Base-by-base conservation (phyloP, 2,888 invertebrate genomes). In the Lampropteryx suffumata region DNA sequence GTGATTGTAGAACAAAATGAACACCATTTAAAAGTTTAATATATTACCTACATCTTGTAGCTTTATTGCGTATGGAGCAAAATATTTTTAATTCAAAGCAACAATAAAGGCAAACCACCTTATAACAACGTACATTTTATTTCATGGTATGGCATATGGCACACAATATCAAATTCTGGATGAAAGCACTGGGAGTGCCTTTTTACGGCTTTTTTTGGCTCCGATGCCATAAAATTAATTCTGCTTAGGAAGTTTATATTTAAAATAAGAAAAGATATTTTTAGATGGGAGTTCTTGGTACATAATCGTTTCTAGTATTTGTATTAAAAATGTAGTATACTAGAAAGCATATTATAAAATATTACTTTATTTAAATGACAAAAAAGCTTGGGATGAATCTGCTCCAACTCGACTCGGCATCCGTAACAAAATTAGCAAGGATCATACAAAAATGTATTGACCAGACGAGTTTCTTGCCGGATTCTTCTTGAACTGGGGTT, bases 121-220 rank as follows among this genome's bases (percentile, higher is more conserved):
- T 12, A 10, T 11, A 36, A 30, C 35, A 39, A 42, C 32, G 32
- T 42, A 32, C 36, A 33, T 41, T 36, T 37, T 45, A 32, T 42
- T 39, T 41, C 32, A 28, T 42, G 26, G 46, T 42, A 28, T 17
- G 32, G 42, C 42, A 33, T 30, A 35, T 50, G 44, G 39, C 35
- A 50, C 35, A 46, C 46, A 47, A 52, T 47, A 43, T 52, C 34
- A 47, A 42, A 43, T 42, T 47, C 42, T 24, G 37, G 29, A 30
- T n/a, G 28, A 44, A 44, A 42, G 13, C 32, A 46, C 46, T 37
- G 28, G 32, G 37, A 5, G 30, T 34, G 14, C 29, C 37, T 34
- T 42, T 44, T 51, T 51, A 51, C 17, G 17, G 17, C 2, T 17
- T 17, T 17, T 17, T 17, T 52, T 32, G 46, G 41, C 28, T 28